phyloP scores from a whole-genome alignment of 1,140 invertebrate species.

The Drosophila watanabei region DNA sequence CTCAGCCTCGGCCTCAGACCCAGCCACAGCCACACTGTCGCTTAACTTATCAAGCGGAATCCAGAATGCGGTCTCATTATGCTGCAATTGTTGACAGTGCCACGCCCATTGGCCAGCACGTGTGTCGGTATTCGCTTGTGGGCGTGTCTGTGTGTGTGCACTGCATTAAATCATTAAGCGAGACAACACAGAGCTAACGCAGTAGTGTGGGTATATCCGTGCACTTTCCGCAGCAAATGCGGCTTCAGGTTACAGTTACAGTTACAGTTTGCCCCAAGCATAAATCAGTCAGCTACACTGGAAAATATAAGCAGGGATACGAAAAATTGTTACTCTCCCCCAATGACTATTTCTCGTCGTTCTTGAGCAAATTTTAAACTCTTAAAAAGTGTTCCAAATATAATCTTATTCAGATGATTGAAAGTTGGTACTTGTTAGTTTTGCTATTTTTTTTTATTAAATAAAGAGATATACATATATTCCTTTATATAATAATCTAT shows the following conservation, averaged over 20 bases:
- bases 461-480: not conserved
- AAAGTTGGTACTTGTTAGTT: no score
- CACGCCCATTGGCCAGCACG: constrained; percentile 52
- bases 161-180: constrained; percentile 78
- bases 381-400: no score
- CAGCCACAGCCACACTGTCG: constrained; percentile 45
- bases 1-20: constrained; percentile 24
- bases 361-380: not conserved
- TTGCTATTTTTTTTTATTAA: not conserved
- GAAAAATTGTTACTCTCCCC: not conserved
- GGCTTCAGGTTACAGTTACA: constrained; percentile 36
- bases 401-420: no score
- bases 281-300: constrained; percentile 58
- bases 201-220: constrained; percentile 7
- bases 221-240: constrained; percentile 12
- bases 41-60: constrained; percentile 67
- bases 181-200: constrained; percentile 28
- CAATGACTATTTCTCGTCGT: not conserved
- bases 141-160: constrained; percentile 47
- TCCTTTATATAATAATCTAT: not conserved
- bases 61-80: constrained; percentile 65
- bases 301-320: not conserved
- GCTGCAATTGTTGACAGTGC: constrained; percentile 65
- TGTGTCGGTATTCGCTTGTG: constrained; percentile 30
- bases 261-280: constrained; percentile 49